Evolutionary conservation across 2,888 invertebrate genomes (phyloP).

Genomic region (Ormyrus rosae): DNA sequence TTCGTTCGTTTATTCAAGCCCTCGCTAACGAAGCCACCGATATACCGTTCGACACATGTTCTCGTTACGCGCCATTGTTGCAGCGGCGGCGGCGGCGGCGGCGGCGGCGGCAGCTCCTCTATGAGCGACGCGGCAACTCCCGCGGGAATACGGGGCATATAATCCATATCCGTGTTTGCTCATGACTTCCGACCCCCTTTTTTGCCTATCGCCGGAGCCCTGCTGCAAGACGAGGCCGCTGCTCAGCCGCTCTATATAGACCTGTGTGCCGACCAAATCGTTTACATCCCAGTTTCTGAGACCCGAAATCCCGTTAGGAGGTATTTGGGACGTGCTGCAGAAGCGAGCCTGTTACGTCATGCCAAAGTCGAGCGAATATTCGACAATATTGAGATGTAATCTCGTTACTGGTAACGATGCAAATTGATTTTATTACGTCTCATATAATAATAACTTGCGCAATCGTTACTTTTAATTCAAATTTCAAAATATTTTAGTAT

Average conservation of each 20-base stretch:
- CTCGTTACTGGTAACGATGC: no score
- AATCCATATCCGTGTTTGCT: constrained; percentile 62
- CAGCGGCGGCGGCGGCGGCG: constrained; percentile 15
- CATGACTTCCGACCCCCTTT: constrained; percentile 66
- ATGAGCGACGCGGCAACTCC: constrained; percentile 61
- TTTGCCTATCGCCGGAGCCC: constrained; percentile 17
- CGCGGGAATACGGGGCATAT: constrained; percentile 58
- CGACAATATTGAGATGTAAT: no score
- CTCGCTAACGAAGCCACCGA: constrained; percentile 65
- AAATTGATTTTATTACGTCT: no score
- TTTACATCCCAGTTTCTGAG: not conserved
- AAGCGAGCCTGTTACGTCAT: no score
- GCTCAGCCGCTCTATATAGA: constrained; percentile 3
- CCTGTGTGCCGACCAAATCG: not conserved
- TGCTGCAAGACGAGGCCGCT: no score
- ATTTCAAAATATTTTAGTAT: no score
- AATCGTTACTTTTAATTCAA: no score
- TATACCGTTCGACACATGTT: constrained; percentile 68
- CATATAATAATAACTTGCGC: no score
- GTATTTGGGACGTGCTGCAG: not conserved
- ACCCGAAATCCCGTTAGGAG: constrained; percentile 34
- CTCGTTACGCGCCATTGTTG: constrained; percentile 71
- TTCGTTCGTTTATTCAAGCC: constrained; percentile 51
- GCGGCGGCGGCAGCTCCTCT: constrained; percentile 58
- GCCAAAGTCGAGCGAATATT: no score